Evolutionary conservation across 2,113 vertebrate species (phyloP).

Genomic region (Corythoichthys haematopterus): DNA sequence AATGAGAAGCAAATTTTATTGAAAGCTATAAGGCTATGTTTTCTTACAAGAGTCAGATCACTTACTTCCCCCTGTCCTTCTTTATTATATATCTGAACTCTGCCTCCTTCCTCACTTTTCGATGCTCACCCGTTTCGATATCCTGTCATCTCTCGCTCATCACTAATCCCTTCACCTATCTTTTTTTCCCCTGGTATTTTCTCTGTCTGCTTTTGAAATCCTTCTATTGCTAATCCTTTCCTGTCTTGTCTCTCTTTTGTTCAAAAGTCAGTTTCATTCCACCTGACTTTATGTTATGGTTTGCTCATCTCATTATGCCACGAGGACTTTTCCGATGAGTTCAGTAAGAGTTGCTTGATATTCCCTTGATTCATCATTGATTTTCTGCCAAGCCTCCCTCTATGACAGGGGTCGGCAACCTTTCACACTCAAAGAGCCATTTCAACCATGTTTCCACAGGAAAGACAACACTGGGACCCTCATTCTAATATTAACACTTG

Average conservation of each 20-base stretch:
- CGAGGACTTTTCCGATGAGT: not conserved
- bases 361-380: slow-evolving; percentile 1
- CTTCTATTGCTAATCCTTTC: slow-evolving; percentile 56
- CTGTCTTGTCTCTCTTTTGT: slow-evolving; percentile 53
- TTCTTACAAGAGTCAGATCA: slow-evolving; percentile 11
- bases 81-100: slow-evolving; percentile 40
- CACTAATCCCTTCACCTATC: slow-evolving; percentile 55
- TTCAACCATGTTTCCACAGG: too few species aligned
- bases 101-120: slow-evolving; percentile 38
- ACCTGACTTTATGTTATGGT: slow-evolving; percentile 29
- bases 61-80: slow-evolving; percentile 21
- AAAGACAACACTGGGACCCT: too few species aligned
- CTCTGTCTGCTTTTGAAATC: slow-evolving; percentile 57
- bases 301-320: slow-evolving; percentile 9
- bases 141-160: slow-evolving; percentile 57
- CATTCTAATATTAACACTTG: too few species aligned
- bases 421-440: too few species aligned
- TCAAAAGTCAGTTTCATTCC: slow-evolving; percentile 49
- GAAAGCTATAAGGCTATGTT: not conserved
- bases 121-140: slow-evolving; percentile 47
- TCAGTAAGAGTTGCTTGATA: slow-evolving; percentile 6
- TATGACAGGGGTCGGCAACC: not conserved
- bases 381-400: not conserved
- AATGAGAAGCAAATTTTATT: slow-evolving; percentile 26
- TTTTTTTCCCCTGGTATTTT: slow-evolving; percentile 44